phyloP scores from a whole-genome alignment of 2,888 invertebrate species.

The Pammene fasciana region DNA sequence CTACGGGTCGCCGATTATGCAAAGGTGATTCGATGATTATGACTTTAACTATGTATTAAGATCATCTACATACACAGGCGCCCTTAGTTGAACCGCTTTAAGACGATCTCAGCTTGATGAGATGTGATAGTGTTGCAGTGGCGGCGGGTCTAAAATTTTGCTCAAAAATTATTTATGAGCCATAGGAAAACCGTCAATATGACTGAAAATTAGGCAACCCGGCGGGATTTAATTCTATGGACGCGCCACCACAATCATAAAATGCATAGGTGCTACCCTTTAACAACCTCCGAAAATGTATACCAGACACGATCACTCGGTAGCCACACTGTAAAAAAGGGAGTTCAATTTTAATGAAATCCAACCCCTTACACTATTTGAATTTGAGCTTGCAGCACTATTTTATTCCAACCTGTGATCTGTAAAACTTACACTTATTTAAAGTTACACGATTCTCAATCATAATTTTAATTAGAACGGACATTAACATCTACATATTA shows the following conservation, averaged over 20 bases:
- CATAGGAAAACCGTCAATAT: too few relatives aligned
- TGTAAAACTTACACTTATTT: too few relatives aligned
- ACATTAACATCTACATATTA: too few relatives aligned
- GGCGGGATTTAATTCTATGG: too few relatives aligned
- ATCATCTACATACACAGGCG: conserved; percentile 10
- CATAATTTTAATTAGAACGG: too few relatives aligned
- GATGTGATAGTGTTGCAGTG: neutral
- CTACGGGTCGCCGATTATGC: conserved; percentile 59
- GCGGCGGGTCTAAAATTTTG: too few relatives aligned
- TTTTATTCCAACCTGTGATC: neutral
- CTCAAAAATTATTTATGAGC: too few relatives aligned
- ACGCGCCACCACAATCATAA: too few relatives aligned
- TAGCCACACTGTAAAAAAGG: conserved; percentile 74
- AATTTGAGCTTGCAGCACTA: conserved; percentile 49
- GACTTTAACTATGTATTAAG: conserved; percentile 43
- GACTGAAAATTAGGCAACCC: too few relatives aligned
- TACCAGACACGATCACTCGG: conserved; percentile 54
- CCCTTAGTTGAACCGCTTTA: conserved; percentile 5
- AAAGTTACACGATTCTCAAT: too few relatives aligned
- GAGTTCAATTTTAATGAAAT: conserved; percentile 79
- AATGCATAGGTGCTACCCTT: conserved; percentile 1
- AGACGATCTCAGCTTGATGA: too few relatives aligned
- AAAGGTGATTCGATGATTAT: conserved; percentile 61
- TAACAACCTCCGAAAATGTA: neutral
- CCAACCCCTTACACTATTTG: conserved; percentile 61